Percentiles rank a stretch among this genome's conserved stretches.
Evolutionary conservation across 2,113 vertebrate species (phyloP).

Genomic region (Cranoglanis bouderius): DNA sequence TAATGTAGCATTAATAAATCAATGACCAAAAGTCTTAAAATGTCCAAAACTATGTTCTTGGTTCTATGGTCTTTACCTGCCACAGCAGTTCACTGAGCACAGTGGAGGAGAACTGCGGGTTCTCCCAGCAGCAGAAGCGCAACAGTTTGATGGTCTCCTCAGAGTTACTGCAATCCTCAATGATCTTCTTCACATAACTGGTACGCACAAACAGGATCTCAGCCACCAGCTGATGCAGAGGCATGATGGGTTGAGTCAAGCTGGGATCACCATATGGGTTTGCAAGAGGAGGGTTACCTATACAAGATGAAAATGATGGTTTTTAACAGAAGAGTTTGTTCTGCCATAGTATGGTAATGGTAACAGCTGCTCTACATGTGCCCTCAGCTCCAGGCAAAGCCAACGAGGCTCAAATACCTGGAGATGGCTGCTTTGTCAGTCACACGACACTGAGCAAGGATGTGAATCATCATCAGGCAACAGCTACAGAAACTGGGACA

Average conservation of each 20-base stretch:
- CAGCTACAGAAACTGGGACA: background rate
- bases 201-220: slow-evolving; percentile 98
- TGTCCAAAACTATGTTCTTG: background rate
- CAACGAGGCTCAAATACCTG: slow-evolving; percentile 58
- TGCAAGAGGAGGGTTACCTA: slow-evolving; percentile 94
- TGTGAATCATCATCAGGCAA: slow-evolving; percentile 68
- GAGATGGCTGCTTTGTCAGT: slow-evolving; percentile 69
- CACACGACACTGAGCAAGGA: slow-evolving; percentile 75
- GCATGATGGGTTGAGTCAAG: slow-evolving; percentile 94
- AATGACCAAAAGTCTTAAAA: background rate
- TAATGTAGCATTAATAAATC: background rate
- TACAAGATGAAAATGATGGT: background rate
- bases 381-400: slow-evolving; percentile 70
- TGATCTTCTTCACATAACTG: slow-evolving; percentile 99
- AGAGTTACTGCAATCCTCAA: slow-evolving; percentile 99
- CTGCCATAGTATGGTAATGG: background rate
- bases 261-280: slow-evolving; percentile 97
- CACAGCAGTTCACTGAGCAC: slow-evolving; percentile 98
- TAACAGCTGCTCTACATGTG: slow-evolving; percentile 16
- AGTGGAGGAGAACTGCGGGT: slow-evolving; percentile 98
- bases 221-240: slow-evolving; percentile 94
- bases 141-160: slow-evolving; percentile 98
- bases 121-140: slow-evolving; percentile 99
- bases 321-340: background rate
- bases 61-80: slow-evolving; percentile 82